These are phyloP conservation scores for Molothrus ater DNA, from an alignment of 2,797 vertebrate species.

Conservation along the genomic window DNA sequence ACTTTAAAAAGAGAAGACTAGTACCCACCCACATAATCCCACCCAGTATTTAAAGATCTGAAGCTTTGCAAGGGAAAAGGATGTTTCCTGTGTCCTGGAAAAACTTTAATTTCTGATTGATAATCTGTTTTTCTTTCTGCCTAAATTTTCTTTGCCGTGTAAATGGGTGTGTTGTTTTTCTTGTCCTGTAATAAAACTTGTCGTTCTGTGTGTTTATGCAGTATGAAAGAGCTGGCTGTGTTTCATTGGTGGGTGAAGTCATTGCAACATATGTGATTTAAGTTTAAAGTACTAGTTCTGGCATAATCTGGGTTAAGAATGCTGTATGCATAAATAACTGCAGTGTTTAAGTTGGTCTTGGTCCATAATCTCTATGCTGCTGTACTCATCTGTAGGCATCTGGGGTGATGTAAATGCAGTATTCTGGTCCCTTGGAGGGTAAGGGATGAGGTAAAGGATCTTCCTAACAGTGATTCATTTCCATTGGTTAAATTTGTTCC, in stretches of 20 bases:
- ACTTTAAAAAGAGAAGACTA: neutral
- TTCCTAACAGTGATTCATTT: neutral
- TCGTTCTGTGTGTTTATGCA: neutral
- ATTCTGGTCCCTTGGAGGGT: neutral
- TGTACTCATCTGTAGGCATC: neutral
- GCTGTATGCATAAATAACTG: neutral
- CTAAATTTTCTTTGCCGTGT: neutral
- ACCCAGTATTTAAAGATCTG: neutral
- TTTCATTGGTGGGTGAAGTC: constrained; percentile 22
- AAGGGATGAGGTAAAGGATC: neutral
- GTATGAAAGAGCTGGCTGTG: neutral
- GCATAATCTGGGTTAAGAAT: neutral
- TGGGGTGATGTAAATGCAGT: neutral
- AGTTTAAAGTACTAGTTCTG: neutral
- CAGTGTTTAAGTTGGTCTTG: neutral
- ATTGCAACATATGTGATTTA: neutral
- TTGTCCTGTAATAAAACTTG: neutral
- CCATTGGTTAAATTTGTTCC: neutral
- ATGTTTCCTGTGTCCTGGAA: constrained; percentile 68
- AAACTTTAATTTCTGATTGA: neutral
- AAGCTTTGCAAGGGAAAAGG: constrained; percentile 39
- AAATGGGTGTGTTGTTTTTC: neutral
- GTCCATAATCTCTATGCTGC: neutral
- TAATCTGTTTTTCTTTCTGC: neutral
- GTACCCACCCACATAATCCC: neutral